Conservation (phyloP, 2,797 vertebrate species). For the Micrastur ruficollis region DNA sequence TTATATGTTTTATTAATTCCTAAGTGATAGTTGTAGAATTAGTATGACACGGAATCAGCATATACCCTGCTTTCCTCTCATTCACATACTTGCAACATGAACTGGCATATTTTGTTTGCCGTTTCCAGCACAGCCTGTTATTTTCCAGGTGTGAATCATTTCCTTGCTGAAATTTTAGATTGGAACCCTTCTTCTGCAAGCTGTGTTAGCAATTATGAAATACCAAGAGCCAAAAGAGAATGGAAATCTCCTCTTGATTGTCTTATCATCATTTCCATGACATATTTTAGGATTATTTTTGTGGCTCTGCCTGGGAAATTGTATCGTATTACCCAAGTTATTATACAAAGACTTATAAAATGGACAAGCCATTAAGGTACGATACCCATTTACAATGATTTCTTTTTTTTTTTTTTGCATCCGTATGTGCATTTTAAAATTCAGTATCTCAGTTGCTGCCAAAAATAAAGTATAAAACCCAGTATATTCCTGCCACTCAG, state of each 20-base stretch:
- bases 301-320: background rate
- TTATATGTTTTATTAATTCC: constrained; percentile 35
- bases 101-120: background rate
- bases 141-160: background rate
- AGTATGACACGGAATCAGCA: background rate
- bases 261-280: background rate
- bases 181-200: background rate
- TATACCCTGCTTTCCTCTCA: background rate
- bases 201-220: background rate
- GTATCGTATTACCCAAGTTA: background rate
- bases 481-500: background rate
- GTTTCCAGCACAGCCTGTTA: background rate
- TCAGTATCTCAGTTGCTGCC: background rate
- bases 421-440: background rate
- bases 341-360: background rate
- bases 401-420: background rate
- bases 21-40: background rate
- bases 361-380: background rate
- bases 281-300: background rate
- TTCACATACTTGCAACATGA: background rate
- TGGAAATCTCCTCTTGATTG: background rate
- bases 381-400: background rate
- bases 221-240: background rate
- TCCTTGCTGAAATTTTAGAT: background rate
- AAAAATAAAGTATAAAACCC: background rate